Percentiles rank a stretch among this genome's conserved stretches.
Evolutionary conservation across 2,797 vertebrate genomes (phyloP).

Genomic region (Catostomus latipinnis): DNA sequence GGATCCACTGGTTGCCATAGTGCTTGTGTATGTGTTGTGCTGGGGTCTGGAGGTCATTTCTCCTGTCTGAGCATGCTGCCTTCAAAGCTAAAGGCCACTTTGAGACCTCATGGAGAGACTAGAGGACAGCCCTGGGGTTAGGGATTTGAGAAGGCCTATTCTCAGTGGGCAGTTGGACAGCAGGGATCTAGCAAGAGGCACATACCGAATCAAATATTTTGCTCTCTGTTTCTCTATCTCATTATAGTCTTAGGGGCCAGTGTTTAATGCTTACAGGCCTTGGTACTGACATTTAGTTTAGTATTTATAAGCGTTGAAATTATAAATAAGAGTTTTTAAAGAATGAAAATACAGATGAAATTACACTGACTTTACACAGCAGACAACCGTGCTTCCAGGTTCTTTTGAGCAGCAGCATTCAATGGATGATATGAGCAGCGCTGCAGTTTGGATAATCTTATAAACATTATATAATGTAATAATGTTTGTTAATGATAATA

Average conservation of each 20-base stretch:
- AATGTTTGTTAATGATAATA: too few species aligned
- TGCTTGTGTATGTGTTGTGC: background rate
- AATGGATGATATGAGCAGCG: too few species aligned
- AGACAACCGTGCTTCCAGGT: too few species aligned
- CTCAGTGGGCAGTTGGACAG: conserved; percentile 7
- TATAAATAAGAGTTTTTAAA: too few species aligned
- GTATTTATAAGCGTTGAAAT: too few species aligned
- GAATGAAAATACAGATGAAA: too few species aligned
- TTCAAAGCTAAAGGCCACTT: conserved; percentile 37
- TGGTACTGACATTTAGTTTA: too few species aligned
- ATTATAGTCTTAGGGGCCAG: background rate
- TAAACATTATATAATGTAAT: too few species aligned
- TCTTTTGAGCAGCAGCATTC: too few species aligned
- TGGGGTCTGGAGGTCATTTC: background rate
- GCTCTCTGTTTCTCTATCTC: background rate
- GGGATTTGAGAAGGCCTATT: conserved; percentile 4
- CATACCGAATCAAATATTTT: conserved; percentile 14
- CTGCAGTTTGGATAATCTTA: too few species aligned
- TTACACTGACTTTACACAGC: too few species aligned
- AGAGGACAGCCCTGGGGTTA: background rate
- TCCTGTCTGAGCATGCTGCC: background rate
- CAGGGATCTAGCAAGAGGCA: conserved; percentile 4
- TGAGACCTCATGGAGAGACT: conserved; percentile 30
- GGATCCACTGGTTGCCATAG: background rate
- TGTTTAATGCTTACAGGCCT: too few species aligned